phyloP scores from a whole-genome alignment of 37 sponge, comb jelly and placozoan genomes.

The Tethya wilhelma region DNA sequence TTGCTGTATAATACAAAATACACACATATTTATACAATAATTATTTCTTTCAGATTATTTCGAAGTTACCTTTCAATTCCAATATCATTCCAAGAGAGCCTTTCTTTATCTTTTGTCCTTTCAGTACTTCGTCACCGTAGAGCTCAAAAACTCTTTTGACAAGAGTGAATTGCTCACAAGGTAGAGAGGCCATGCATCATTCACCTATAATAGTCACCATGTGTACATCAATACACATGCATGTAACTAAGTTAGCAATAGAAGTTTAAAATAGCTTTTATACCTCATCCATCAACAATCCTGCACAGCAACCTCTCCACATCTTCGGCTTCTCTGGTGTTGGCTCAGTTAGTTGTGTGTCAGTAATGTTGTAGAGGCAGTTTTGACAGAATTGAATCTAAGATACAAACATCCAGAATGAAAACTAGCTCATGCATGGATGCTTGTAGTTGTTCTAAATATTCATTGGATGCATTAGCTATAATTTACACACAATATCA shows the following conservation, averaged over 20 bases:
- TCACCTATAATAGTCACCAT: conserved; percentile 2
- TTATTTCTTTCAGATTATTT: too few species aligned
- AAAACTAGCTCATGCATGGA: too few species aligned
- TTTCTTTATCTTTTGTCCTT: conserved; percentile 1
- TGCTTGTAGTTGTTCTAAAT: too few species aligned
- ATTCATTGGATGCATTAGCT: too few species aligned
- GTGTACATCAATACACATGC: neutral
- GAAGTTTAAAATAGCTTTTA: neutral
- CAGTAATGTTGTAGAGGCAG: neutral
- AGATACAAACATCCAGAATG: too few species aligned
- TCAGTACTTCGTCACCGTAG: neutral
- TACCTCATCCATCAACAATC: conserved; percentile 8
- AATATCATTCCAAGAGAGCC: neutral
- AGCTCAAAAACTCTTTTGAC: neutral
- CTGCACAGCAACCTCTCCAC: neutral
- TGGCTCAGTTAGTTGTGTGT: neutral
- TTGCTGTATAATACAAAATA: conserved; percentile 2
- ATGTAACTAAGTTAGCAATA: neutral
- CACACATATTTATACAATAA: too few species aligned
- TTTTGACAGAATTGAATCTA: conserved; percentile 1
- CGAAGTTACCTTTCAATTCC: conserved; percentile 9
- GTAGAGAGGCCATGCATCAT: conserved; percentile 5
- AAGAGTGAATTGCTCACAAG: neutral
- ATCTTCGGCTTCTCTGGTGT: conserved; percentile 9
- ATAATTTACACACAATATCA: too few species aligned